phyloP scores from a whole-genome alignment of 1,140 invertebrate species.

The Pseudomyrmex flavicornis region DNA sequence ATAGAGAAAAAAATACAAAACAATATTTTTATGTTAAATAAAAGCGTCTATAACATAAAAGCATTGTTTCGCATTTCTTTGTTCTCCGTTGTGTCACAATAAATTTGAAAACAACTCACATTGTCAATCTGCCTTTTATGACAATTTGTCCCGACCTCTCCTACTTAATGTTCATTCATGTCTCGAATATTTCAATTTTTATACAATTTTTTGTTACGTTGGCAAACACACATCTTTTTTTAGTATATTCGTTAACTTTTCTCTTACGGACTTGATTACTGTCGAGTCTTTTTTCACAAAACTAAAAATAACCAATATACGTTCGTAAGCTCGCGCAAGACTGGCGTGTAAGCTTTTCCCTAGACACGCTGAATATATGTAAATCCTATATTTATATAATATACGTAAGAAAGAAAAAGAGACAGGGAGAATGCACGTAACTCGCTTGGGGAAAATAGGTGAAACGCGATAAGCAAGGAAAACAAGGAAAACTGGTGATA shows the following conservation, averaged over 20 bases:
- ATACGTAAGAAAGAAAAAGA: neutral
- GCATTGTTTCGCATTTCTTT: too few relatives aligned
- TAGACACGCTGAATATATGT: conserved; percentile 47
- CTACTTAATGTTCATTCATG: too few relatives aligned
- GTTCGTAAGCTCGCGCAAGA: conserved; percentile 8
- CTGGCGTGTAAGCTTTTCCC: conserved; percentile 36
- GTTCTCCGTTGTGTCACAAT: too few relatives aligned
- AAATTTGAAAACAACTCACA: too few relatives aligned
- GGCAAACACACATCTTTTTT: too few relatives aligned
- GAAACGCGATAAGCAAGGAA: conserved; percentile 43
- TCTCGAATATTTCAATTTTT: neutral
- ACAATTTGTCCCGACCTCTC: too few relatives aligned
- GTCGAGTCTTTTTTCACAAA: neutral
- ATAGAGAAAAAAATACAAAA: too few relatives aligned
- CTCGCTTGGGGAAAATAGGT: conserved; percentile 19
- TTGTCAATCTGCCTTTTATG: too few relatives aligned
- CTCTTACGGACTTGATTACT: neutral
- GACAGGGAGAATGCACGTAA: neutral
- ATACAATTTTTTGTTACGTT: too few relatives aligned
- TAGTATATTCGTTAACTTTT: neutral
- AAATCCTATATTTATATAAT: conserved; percentile 59
- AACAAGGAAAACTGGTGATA: conserved; percentile 58
- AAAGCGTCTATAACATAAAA: too few relatives aligned
- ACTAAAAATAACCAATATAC: conserved; percentile 26
- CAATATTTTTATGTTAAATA: too few relatives aligned